Conservation (phyloP, 2,797 vertebrate genomes). For the Sebastiscus tertius region DNA sequence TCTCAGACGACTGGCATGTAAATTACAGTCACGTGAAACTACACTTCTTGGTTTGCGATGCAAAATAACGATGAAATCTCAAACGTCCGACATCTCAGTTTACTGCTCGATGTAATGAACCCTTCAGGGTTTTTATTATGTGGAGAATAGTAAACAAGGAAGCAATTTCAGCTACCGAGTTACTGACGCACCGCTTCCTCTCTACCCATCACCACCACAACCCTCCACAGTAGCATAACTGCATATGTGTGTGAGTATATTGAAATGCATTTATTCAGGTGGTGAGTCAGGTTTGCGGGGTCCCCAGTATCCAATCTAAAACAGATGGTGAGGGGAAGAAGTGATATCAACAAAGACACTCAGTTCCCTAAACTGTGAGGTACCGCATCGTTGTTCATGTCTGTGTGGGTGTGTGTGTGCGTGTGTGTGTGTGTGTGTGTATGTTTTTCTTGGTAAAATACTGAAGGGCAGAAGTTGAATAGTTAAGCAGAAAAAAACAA, state of each 20-base stretch:
- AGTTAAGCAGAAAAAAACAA: background rate
- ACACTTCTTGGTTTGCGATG: background rate
- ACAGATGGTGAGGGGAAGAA: conserved; percentile 30
- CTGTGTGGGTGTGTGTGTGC: background rate
- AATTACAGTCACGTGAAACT: background rate
- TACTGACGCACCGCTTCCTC: background rate
- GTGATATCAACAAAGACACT: conserved; percentile 25
- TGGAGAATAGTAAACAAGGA: background rate
- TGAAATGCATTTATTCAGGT: conserved; percentile 43
- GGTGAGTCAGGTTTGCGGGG: conserved; percentile 27
- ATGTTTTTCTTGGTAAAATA: background rate
- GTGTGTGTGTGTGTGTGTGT: background rate
- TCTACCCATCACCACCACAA: background rate
- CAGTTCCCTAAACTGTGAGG: conserved; percentile 2
- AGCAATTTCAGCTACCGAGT: background rate
- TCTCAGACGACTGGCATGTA: background rate
- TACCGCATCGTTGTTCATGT: background rate
- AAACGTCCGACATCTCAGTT: background rate
- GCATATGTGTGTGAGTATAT: background rate
- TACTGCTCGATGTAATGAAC: background rate
- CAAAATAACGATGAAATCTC: background rate
- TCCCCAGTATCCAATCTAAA: conserved; percentile 7
- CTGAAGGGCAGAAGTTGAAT: background rate
- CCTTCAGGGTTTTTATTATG: background rate
- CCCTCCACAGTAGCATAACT: background rate